Base-by-base conservation (phyloP, 1,140 invertebrate species). In the Lepidurus apus region DNA sequence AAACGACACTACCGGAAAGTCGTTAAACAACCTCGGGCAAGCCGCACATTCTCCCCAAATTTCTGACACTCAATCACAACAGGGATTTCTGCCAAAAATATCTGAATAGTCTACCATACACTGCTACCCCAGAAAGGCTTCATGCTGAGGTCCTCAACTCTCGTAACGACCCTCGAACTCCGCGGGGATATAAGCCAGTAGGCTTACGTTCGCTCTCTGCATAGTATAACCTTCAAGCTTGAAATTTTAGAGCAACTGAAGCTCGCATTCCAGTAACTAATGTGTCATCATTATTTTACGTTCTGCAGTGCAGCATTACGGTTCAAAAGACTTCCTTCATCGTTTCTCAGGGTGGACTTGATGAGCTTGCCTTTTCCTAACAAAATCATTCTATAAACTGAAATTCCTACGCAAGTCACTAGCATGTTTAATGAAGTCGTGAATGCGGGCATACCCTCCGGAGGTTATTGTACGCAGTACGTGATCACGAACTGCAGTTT, bases 41-140 rank as follows among this genome's bases (percentile, higher is more conserved):
- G 34, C 13, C 17, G 53, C 53, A 65, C 53, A 21, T 65, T 65
- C 13, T 21, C 13, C 21, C 53, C 21, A 17, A 65, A 17, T 21
- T 65, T 21, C 7, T 17, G 53, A 65, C 53, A 65, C 53, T 65
- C 53, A 65, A 65, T 65, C 53, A 65, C 53, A 65, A 65, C 53
- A 65, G 53, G 53, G 53, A 65, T 65, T 65, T 65, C 21, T 65
- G 53, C 53, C 53, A 65, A 65, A 21, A 65, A 65, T 65, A 65
- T 65, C 53, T 65, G 8, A 65, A 65, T 21, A 65, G 53, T 65
- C 53, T n/a, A 65, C 53, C 53, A 65, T 13, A 65, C 21, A 65
- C 21, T n/a, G 53, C 53, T 21, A n/a, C 21, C n/a, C 53, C 53
- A 65, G 21, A n/a, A 65, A 21, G 53, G 53, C 8, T 65, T 65